Base-by-base conservation (phyloP, 2,113 vertebrate genomes). In the Sebastes schlegelii region DNA sequence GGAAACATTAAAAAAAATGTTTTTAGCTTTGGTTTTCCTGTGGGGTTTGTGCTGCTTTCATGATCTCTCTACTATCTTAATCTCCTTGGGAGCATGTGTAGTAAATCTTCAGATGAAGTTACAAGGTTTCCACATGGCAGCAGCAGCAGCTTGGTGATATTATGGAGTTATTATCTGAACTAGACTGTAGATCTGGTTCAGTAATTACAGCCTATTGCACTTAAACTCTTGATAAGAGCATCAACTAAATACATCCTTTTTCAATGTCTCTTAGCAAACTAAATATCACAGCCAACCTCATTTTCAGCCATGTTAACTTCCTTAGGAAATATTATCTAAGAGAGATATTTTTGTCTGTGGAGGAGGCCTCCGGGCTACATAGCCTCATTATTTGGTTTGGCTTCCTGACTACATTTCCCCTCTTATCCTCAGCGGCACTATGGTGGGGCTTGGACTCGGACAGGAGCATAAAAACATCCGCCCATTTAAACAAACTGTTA, bases 401-500 rank as follows among this genome's bases (percentile, higher is more conserved):
- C 91, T 94, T 93, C 91, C 88, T 93, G 90, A 81, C 88, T 88
- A 88, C 74, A 88, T 90, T 91, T 91, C 93, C 89, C 79, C 86
- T 89, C 82, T 91, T 93, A 89, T 92, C 92, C 81, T 90, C 86
- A 79, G 86, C 88, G 89, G 86, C 87, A 88, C 89, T 40, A 80
- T 64, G 88, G 80, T 91, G 87, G 86, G 87, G 77, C 76, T 87
- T 84, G 91, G 92, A 86, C 79, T 84, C 77, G 48, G 85, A 91
- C 86, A 77, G 86, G 83, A 91, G 88, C 88, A 90, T 89, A 88
- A 92, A 92, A 94, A 93, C 91, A 93, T 92, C 91, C 87, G 70
- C 86, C 87, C 89, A 89, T 93, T 94, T 87, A 91, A 91, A 92
- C 88, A 92, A 91, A 92, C 87, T 92, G 89, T 92, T 93, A 90